Evolutionary conservation across 1,140 invertebrate genomes (phyloP), one percentile per base, ranked within the genome.

Genomic region (Philotrypesis tridentata): DNA sequence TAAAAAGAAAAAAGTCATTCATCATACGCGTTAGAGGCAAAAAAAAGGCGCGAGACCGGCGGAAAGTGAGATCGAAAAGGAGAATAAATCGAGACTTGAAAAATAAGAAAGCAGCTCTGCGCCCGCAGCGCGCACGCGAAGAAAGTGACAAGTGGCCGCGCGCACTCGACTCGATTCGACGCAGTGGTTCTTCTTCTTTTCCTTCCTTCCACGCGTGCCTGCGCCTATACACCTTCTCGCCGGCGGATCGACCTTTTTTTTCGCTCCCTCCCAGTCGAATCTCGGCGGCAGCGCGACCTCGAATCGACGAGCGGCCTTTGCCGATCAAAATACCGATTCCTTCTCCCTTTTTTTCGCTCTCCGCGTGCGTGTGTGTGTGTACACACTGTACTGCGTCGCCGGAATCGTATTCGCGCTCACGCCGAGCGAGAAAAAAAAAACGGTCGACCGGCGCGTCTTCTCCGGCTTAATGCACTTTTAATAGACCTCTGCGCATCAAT

Each of bases 91-190:
- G 67, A 37, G 31, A 60, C 14, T 27, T 31, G 72, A 63, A 75
- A 75, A 75, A 75, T 75, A 75, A 75, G 73, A 75, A 75, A 75
- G 73, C 55, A 0, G 5, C n/a, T 71, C 17, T 7, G 9, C 11
- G 68, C 6, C 1, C 23, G 25, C 9, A 6, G 27, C 12, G 21
- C 60, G 21, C 55, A 14, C 60, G 60, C 68, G 23, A 74, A 74
- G 72, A 74, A 74, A 74, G 72, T 74, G 72, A 74, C 72, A 74
- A 55, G 71, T 29, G 68, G 21, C 68, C 37, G n/a, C n/a, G n/a
- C n/a, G n/a, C n/a, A 33, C 12, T 37, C 68, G 33, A n/a, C 17
- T 37, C 33, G 33, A 70, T n/a, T n/a, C 6, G 21, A 70, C 25
- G 31, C 33, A 27, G 6, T 48, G 70, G 37, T 72, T 72, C 70